phyloP scores from a whole-genome alignment of 2,888 invertebrate species.

The Caenorhabditis sp. region DNA sequence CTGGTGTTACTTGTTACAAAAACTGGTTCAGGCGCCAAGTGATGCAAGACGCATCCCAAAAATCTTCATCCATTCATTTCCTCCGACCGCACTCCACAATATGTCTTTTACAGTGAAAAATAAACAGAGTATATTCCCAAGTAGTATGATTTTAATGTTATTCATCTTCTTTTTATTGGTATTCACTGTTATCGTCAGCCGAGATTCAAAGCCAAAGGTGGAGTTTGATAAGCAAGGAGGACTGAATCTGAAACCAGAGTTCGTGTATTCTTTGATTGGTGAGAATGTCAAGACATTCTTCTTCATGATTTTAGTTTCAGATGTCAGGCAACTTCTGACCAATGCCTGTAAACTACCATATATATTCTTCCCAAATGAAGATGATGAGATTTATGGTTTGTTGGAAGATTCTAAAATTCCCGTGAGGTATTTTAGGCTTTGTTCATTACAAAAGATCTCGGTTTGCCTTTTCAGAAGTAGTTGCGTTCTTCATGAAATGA shows the following conservation, averaged over 20 bases:
- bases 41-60: slow-evolving; percentile 15
- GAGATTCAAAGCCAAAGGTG: background rate
- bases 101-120: slow-evolving; percentile 19
- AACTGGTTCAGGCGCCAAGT: slow-evolving; percentile 27
- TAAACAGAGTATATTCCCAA: slow-evolving; percentile 27
- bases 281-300: no score
- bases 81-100: background rate
- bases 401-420: background rate
- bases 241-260: slow-evolving; percentile 22
- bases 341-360: slow-evolving; percentile 56
- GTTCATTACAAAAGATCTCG: background rate
- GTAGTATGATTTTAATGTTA: slow-evolving; percentile 36
- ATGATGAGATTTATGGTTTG: slow-evolving; percentile 20
- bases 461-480: background rate
- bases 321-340: slow-evolving; percentile 34
- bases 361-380: slow-evolving; percentile 45
- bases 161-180: slow-evolving; percentile 19
- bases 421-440: background rate
- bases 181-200: slow-evolving; percentile 33
- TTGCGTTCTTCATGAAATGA: slow-evolving; percentile 21
- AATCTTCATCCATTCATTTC: slow-evolving; percentile 9
- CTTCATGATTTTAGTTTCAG: slow-evolving; percentile 26
- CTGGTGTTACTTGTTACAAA: slow-evolving; percentile 45
- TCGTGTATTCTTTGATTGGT: slow-evolving; percentile 40
- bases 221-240: slow-evolving; percentile 22